Percentiles rank a stretch among this genome's conserved stretches.
Evolutionary conservation across 2,113 vertebrate species (phyloP).

Genomic region (Oenanthe oenanthe): DNA sequence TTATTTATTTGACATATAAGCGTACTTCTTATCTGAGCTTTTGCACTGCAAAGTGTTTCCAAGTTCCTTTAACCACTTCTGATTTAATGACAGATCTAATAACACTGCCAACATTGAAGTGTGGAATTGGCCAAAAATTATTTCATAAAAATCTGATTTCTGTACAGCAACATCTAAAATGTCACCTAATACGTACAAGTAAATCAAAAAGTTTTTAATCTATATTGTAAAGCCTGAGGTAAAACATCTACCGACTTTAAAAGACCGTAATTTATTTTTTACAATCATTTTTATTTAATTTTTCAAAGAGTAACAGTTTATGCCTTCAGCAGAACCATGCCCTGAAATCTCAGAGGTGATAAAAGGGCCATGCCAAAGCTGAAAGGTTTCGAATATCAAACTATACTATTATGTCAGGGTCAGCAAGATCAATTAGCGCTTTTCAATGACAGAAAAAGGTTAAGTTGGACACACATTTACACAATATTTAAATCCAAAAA

Average conservation of each 20-base stretch:
- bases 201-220: neutral
- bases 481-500: slow-evolving; percentile 1
- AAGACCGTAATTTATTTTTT: neutral
- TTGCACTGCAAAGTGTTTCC: neutral
- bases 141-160: slow-evolving; percentile 10
- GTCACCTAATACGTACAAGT: neutral
- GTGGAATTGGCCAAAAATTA: neutral
- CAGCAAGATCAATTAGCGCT: slow-evolving; percentile 80
- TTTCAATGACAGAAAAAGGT: slow-evolving; percentile 78
- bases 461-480: slow-evolving; percentile 60
- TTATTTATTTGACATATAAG: slow-evolving; percentile 7
- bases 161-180: neutral
- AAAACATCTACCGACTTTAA: neutral
- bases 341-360: slow-evolving; percentile 74
- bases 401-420: slow-evolving; percentile 76
- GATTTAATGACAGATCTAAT: slow-evolving; percentile 17
- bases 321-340: slow-evolving; percentile 42
- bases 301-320: slow-evolving; percentile 22
- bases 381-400: slow-evolving; percentile 81
- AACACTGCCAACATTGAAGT: neutral
- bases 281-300: slow-evolving; percentile 15
- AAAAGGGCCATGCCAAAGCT: slow-evolving; percentile 67
- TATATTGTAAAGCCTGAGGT: neutral
- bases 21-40: neutral
- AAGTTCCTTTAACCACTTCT: slow-evolving; percentile 49